Evolutionary conservation across 2,797 vertebrate species (phyloP), one percentile per base, ranked within the genome.

Genomic region (Mormyrus proboscirostris): DNA sequence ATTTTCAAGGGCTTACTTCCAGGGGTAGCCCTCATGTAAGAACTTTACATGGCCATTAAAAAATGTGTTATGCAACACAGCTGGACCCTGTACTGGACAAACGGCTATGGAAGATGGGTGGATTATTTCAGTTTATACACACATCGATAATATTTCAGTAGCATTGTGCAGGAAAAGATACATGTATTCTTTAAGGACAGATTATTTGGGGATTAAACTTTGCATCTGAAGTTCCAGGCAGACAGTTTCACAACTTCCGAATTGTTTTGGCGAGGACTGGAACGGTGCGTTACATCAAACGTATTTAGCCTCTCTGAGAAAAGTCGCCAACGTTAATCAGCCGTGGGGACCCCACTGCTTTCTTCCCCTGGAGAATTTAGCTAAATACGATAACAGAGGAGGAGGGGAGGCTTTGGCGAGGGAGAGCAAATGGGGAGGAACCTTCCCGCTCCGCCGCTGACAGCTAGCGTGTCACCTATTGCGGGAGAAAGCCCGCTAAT

Each of bases 381-480:
- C 73, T 87, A 76, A 87, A 73, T 38, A 44, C 33, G 73, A 79
- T 76, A 29, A 25, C 22, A 3, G 38, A 86, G 33, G 33, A 87
- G 87, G 69, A 57, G 33, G 47, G 79, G 25, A 25, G 65, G 53
- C 49, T 33, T 91, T 76, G 62, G 86, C 33, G 19, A 89, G 87
- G 88, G 90, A 84, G 76, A 87, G 89, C 89, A 89, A 90, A 90
- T 89, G 87, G 90, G 83, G 65, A 25, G 41, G 76, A 44, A 57
- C 51, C 65, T 22, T 47, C 55, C 88, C 62, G 88, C 86, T 90
- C 89, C 86, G 90, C 88, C 89, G 88, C 59, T 90, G 90, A 92
- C 91, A 92, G 91, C 89, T 91, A 91, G 89, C 89, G 90, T 91
- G 92, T 91, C 91, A 92, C 90, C 91, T 87, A 90, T 89, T 90